A percentile compares a stretch with the other conserved stretches of the same genome.
phyloP scores from a whole-genome alignment of 1,140 invertebrate genomes.

The Drosophila eugracilis region DNA sequence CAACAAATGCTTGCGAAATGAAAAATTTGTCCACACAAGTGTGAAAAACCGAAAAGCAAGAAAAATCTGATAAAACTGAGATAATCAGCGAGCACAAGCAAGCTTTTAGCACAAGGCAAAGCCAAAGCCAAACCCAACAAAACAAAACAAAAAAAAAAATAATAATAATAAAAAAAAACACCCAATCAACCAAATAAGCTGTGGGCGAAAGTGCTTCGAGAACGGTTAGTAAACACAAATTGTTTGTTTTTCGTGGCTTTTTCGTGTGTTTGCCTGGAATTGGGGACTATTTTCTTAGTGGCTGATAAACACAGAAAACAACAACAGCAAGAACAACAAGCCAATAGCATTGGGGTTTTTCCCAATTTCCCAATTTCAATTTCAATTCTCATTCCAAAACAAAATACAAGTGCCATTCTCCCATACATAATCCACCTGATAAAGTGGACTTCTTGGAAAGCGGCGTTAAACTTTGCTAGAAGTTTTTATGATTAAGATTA shows the following conservation, averaged over 20 bases:
- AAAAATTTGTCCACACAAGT: conserved; percentile 33
- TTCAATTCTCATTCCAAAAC: too few relatives aligned
- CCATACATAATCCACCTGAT: background rate
- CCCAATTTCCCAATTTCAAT: background rate
- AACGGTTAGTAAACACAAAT: conserved; percentile 47
- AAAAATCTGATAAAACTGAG: conserved; percentile 6
- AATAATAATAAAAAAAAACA: too few relatives aligned
- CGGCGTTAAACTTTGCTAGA: background rate
- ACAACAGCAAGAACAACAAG: background rate
- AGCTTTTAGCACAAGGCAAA: background rate
- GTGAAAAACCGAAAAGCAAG: conserved; percentile 12
- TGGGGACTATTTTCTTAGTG: conserved; percentile 9
- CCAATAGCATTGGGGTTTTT: background rate
- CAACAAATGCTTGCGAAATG: conserved; percentile 29
- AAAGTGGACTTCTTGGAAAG: background rate
- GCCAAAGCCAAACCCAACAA: too few relatives aligned
- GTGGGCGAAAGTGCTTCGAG: background rate
- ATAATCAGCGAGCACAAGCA: conserved; percentile 18
- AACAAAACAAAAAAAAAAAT: too few relatives aligned
- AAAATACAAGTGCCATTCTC: too few relatives aligned
- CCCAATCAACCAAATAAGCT: conserved; percentile 14
- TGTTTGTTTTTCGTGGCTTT: conserved; percentile 10
- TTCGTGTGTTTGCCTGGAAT: background rate
- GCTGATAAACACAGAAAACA: conserved; percentile 1
- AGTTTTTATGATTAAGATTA: background rate